Conservation (phyloP, 2,797 vertebrate species). For the Enteromius paludinosus region DNA sequence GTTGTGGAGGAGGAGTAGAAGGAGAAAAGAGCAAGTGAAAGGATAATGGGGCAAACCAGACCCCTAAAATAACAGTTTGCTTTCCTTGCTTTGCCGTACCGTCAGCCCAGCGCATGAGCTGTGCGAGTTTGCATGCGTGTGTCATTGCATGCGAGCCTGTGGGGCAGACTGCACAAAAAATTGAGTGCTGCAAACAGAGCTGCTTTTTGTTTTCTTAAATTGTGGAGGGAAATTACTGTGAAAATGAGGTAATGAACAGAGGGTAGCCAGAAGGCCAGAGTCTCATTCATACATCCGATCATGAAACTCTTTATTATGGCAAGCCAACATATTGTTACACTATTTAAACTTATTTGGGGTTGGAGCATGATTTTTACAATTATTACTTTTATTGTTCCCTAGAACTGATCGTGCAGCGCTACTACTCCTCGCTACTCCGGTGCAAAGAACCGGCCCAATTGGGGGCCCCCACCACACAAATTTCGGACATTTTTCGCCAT, state of each 20-base stretch:
- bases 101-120: not conserved
- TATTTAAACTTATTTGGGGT: too few species aligned
- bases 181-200: constrained; percentile 36
- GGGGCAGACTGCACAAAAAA: constrained; percentile 13
- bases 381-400: too few species aligned
- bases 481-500: too few species aligned
- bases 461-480: too few species aligned
- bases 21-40: constrained; percentile 14
- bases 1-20: not conserved
- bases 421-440: too few species aligned
- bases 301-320: not conserved
- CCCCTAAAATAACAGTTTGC: constrained; percentile 40
- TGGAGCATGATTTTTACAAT: too few species aligned
- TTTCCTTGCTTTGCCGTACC: constrained; percentile 12
- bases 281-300: constrained; percentile 22
- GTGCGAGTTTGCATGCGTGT: constrained; percentile 10
- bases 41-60: constrained; percentile 26
- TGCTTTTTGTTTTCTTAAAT: constrained; percentile 46
- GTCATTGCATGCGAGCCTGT: not conserved
- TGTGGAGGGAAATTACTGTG: constrained; percentile 47
- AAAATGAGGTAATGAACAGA: constrained; percentile 50
- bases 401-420: too few species aligned
- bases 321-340: too few species aligned
- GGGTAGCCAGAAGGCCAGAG: constrained; percentile 8
- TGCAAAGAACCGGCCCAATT: too few species aligned